Base-by-base conservation (phyloP, 2,888 invertebrate genomes). In the Cinara cedri region DNA sequence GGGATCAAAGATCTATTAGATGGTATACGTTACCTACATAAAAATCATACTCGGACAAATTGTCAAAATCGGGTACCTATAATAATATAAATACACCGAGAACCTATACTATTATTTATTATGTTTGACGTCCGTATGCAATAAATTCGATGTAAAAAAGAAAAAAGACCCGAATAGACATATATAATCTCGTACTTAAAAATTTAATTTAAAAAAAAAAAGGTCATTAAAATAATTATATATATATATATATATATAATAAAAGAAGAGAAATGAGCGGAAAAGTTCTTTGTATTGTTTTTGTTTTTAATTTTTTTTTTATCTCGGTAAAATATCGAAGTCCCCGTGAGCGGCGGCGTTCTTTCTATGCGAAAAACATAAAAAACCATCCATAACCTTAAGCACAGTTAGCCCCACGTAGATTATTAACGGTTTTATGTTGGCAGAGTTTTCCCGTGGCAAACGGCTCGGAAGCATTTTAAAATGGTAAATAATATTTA, bases 401-500 rank as follows among this genome's bases (percentile, higher is more conserved):
- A 63, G 72, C 72, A 49, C 34, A 51, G 72, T 63, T 74, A 63
- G 72, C 62, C 62, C n/a, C 62, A 34, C 72, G 34, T 62, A 51
- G 51, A 74, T 74, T 74, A 74, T 74, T 74, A 74, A 74, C 72
- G 72, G 49, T 74, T 74, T 63, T 62, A 34, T 46, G 51, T 74
- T 62, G 34, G 62, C 72, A 51, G 62, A 62, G 62, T 63, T 74
- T 63, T 51, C 19, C 62, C 34, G 11, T 21, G 16, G 62, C 34
- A 63, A 74, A 74, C 72, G 62, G 72, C 62, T 51, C 21, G 62
- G 62, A 74, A 74, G 72, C 51, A 62, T 74, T 74, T 63, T 63
- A 74, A 74, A 74, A 74, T 63, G 49, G 72, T 74, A 62, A 74
- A 74, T 74, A 74, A 74, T 74, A 63, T 74, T 34, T 74, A 63